Conservation (phyloP, 2,113 vertebrate genomes). For the Xenus cinereus region DNA sequence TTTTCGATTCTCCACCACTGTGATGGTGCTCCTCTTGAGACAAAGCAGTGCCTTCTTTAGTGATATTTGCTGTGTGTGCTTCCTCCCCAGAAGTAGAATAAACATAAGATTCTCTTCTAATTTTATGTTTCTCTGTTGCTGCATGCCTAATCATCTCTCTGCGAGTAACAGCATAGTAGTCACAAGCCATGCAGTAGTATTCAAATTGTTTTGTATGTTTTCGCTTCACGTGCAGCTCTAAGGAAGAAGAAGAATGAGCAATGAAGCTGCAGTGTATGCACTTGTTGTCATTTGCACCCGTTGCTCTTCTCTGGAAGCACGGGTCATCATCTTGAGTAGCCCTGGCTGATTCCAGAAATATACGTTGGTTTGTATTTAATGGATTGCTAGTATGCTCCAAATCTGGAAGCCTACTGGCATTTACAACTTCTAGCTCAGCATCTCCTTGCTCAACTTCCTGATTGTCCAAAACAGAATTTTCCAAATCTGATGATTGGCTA, state of each 20-base stretch:
- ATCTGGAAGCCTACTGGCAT: conserved; percentile 1
- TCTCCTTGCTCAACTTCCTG: conserved; percentile 23
- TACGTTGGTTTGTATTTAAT: background rate
- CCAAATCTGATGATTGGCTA: conserved; percentile 19
- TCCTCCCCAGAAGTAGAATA: conserved; percentile 41
- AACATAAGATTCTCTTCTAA: conserved; percentile 82
- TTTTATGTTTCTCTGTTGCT: conserved; percentile 90
- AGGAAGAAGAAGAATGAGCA: conserved; percentile 85
- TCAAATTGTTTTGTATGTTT: conserved; percentile 94
- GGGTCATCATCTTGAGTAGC: conserved; percentile 39
- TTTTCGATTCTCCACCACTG: conserved; percentile 4
- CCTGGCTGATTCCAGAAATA: conserved; percentile 11
- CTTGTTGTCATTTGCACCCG: conserved; percentile 64
- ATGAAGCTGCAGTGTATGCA: conserved; percentile 85
- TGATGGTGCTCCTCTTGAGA: conserved; percentile 2
- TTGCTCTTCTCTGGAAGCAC: conserved; percentile 53
- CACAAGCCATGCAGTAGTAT: conserved; percentile 93
- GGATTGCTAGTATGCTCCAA: background rate
- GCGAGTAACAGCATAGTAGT: conserved; percentile 90
- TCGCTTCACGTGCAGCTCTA: conserved; percentile 89
- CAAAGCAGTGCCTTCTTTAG: background rate
- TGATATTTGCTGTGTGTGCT: background rate
- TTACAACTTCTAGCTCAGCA: conserved; percentile 25
- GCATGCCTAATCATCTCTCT: conserved; percentile 92
- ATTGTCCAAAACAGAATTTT: conserved; percentile 2